Percentiles rank a stretch among this genome's conserved stretches.
These are phyloP conservation scores for Linyphia triangularis DNA, from an alignment of 2,888 invertebrate genomes.

Conservation along the genomic window DNA sequence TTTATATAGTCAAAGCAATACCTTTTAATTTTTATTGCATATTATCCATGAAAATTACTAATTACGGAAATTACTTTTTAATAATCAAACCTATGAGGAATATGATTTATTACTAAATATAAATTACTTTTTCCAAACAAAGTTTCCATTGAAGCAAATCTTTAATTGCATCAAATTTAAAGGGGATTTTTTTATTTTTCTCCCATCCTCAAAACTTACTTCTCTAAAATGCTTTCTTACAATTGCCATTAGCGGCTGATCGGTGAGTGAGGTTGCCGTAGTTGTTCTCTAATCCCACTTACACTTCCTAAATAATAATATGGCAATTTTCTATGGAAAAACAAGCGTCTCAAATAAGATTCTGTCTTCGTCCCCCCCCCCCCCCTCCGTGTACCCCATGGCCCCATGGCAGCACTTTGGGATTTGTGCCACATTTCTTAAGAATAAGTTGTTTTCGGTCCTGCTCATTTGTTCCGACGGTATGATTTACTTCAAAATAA, in stretches of 20 bases:
- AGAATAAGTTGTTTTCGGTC: not conserved
- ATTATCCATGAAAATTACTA: too few relatives aligned
- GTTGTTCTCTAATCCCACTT: not conserved
- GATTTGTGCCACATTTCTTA: not conserved
- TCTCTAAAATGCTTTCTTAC: not conserved
- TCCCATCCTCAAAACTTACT: not conserved
- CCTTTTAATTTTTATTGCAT: too few relatives aligned
- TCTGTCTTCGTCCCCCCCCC: not conserved
- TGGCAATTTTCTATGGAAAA: constrained; percentile 1
- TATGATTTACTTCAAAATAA: not conserved
- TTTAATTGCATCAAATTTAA: too few relatives aligned
- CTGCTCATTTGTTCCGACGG: not conserved
- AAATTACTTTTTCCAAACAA: too few relatives aligned
- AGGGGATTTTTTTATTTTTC: too few relatives aligned
- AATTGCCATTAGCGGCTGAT: not conserved
- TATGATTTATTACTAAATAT: too few relatives aligned
- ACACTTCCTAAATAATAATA: constrained; percentile 7
- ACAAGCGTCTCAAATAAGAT: not conserved
- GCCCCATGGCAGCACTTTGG: not conserved
- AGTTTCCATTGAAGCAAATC: too few relatives aligned
- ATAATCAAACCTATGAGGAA: too few relatives aligned
- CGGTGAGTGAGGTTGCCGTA: not conserved
- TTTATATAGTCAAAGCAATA: too few relatives aligned
- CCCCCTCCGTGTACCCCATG: not conserved
- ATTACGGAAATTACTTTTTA: too few relatives aligned